These are phyloP conservation scores for Tanytarsus gracilentus DNA, from an alignment of 2,888 invertebrate genomes.

Conservation along the genomic window DNA sequence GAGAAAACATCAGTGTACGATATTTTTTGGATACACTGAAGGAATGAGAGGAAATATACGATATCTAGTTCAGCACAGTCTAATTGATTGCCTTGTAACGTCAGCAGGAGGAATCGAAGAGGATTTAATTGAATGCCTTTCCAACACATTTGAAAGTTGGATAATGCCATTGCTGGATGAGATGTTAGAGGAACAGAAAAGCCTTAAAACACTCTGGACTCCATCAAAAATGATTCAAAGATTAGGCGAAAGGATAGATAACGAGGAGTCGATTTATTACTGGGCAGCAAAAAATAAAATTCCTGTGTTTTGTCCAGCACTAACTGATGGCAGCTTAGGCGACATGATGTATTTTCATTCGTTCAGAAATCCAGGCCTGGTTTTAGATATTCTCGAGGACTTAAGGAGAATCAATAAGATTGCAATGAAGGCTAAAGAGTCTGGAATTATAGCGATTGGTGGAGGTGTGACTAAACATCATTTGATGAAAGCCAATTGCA, in stretches of 20 bases:
- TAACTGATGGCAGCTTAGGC: constrained; percentile 95
- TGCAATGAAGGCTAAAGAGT: constrained; percentile 83
- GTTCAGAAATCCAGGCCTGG: constrained; percentile 72
- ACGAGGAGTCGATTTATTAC: constrained; percentile 88
- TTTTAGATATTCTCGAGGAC: constrained; percentile 90
- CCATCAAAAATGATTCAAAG: constrained; percentile 76
- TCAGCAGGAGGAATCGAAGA: constrained; percentile 98
- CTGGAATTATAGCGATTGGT: constrained; percentile 93
- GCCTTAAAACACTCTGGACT: constrained; percentile 70
- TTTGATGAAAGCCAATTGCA: constrained; percentile 97
- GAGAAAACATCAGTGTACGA: constrained; percentile 74
- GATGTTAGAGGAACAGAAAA: constrained; percentile 79
- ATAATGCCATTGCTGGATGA: constrained; percentile 80
- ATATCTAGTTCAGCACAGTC: constrained; percentile 72
- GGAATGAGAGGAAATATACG: constrained; percentile 86
- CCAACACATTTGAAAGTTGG: constrained; percentile 98
- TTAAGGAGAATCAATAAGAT: constrained; percentile 82
- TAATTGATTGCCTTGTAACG: constrained; percentile 91
- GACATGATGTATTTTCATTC: constrained; percentile 99
- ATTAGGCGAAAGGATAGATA: constrained; percentile 82
- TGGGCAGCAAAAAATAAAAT: constrained; percentile 96
- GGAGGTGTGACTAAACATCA: constrained; percentile 97
- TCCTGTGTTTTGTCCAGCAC: constrained; percentile 93
- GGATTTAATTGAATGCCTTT: constrained; percentile 96
- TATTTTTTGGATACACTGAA: constrained; percentile 93